Evolutionary conservation across 2,888 invertebrate species (phyloP), one percentile per base, ranked within the genome.

Genomic region (Drosophila nr. perissopoda): DNA sequence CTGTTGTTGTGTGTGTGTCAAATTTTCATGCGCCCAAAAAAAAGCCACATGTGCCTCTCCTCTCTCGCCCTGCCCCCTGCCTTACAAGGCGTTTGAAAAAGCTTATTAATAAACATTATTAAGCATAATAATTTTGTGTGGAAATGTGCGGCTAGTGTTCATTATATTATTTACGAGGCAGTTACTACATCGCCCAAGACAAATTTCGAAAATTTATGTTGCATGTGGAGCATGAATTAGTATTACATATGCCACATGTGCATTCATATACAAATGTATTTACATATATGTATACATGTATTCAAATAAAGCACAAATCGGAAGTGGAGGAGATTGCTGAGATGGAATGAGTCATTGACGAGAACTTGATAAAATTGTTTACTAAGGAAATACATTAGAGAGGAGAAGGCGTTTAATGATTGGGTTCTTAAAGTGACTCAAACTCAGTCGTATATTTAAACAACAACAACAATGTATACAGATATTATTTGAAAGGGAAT

Each of bases 21-120:
- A 59, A 38, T 53, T 51, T 74, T 62, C 34, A 80, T 75, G 40
- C 75, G 38, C 58, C 45, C 40, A 61, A 64, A 52, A 56, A 59
- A 62, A 59, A 62, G 49, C 25, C 45, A 61, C 67, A 67, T 34
- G 16, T 25, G 33, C 16, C 16, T 7, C 38, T 13, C 38, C 25
- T 38, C 11, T 25, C 11, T n/a, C 54, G 52, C 49, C 25, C 38
- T 38, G 40, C 40, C 29, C 16, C 16, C 53, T 45, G 38, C 29
- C 34, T 33, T 49, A 60, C 38, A 65, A 63, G 57, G 53, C 60
- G 7, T 52, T 53, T 49, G 66, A 57, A 75, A 63, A 69, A 57
- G 67, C 81, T 76, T 89, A 73, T 85, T 84, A 89, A 84, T 78
- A 81, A 83, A 74, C 75, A 82, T 79, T 82, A 89, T 85, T 85